Conservation (phyloP, 2,888 invertebrate species). For the Rapana venosa region DNA sequence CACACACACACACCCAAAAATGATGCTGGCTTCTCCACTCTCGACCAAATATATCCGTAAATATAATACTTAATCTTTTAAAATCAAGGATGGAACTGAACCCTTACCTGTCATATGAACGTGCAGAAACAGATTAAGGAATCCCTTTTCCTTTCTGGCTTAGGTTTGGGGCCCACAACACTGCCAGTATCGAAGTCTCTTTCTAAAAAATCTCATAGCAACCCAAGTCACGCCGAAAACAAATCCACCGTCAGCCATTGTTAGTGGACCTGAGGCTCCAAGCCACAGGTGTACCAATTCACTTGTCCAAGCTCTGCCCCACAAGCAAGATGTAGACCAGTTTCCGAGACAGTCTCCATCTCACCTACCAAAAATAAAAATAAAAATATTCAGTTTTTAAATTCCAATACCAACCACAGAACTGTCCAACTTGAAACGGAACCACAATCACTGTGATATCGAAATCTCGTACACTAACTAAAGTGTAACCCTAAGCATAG, state of each 20-base stretch:
- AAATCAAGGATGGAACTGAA: neutral
- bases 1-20: neutral
- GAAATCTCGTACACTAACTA: too few relatives aligned
- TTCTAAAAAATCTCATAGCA: neutral
- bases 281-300: too few relatives aligned
- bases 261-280: neutral
- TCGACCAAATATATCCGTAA: neutral
- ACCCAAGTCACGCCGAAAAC: neutral
- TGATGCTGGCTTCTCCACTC: neutral
- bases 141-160: neutral
- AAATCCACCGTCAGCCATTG: slow-evolving; percentile 11
- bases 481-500: too few relatives aligned
- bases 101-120: neutral
- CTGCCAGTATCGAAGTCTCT: neutral
- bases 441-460: too few relatives aligned
- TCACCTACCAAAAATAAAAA: too few relatives aligned
- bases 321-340: too few relatives aligned
- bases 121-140: neutral
- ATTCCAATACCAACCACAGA: too few relatives aligned
- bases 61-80: neutral
- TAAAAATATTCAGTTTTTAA: too few relatives aligned
- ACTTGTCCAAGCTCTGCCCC: too few relatives aligned
- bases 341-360: too few relatives aligned
- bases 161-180: neutral
- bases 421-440: too few relatives aligned